Evolutionary conservation across 2,113 vertebrate genomes (phyloP).

Genomic region (Hepsetus odoe): DNA sequence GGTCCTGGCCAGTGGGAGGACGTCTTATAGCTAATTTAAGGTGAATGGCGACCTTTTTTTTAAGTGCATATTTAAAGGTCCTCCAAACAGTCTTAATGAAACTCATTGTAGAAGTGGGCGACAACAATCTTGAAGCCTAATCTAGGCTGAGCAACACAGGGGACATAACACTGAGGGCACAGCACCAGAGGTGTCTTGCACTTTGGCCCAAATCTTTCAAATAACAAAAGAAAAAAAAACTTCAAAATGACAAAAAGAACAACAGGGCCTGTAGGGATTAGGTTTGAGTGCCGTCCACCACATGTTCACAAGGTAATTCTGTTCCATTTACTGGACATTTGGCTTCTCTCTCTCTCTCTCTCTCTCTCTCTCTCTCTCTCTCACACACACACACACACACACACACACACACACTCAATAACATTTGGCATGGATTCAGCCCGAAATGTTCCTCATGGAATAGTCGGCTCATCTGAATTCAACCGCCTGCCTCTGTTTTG

Average conservation of each 20-base stretch:
- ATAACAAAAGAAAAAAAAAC: neutral
- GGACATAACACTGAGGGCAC: neutral
- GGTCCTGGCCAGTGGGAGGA: too few species aligned
- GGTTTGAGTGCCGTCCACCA: conserved; percentile 2
- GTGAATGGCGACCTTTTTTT: too few species aligned
- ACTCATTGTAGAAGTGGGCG: neutral
- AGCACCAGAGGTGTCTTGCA: conserved; percentile 16
- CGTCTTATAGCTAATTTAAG: too few species aligned
- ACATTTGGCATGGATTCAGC: conserved; percentile 54
- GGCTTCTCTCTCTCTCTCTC: conserved; percentile 23
- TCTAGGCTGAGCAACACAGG: conserved; percentile 31
- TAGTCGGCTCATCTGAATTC: conserved; percentile 62
- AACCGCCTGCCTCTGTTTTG: conserved; percentile 52
- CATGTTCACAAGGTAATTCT: conserved; percentile 27
- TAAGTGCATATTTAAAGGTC: too few species aligned
- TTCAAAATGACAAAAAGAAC: neutral
- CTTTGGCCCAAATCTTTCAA: neutral
- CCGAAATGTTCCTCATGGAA: conserved; percentile 50
- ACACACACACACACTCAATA: conserved; percentile 26
- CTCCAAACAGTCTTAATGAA: neutral
- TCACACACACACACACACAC: conserved; percentile 30
- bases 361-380: neutral
- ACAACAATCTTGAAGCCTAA: conserved; percentile 19
- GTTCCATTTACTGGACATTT: conserved; percentile 31
- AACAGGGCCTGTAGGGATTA: conserved; percentile 13